These are phyloP conservation scores for Notodonta dromedarius DNA, from an alignment of 2,888 invertebrate genomes.

Conservation along the genomic window DNA sequence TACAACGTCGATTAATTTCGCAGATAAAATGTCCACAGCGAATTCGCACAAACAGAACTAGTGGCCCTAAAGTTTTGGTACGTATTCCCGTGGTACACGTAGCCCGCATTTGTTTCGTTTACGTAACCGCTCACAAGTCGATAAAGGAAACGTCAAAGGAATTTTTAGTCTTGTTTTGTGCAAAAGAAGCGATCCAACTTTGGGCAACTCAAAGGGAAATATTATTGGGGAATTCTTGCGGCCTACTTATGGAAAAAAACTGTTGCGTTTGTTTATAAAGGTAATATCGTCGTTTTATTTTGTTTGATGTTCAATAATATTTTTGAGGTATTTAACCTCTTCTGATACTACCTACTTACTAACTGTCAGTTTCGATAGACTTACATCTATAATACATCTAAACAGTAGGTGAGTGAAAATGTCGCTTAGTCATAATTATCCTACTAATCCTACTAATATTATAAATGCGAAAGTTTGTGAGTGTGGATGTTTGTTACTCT, in stretches of 20 bases:
- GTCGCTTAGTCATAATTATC: too few relatives aligned
- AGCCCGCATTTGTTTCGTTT: slow-evolving; percentile 32
- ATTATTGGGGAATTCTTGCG: neutral
- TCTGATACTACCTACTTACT: too few relatives aligned
- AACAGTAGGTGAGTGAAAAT: too few relatives aligned
- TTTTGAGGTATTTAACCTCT: too few relatives aligned
- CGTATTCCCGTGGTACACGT: slow-evolving; percentile 20
- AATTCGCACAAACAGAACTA: neutral
- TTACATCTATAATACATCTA: too few relatives aligned
- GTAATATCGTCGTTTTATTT: neutral
- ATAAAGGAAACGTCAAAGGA: slow-evolving; percentile 19
- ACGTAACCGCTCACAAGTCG: slow-evolving; percentile 25
- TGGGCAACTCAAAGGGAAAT: slow-evolving; percentile 1
- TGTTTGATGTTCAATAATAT: neutral
- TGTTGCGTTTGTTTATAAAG: neutral
- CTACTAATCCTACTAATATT: too few relatives aligned
- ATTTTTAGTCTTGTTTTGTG: slow-evolving; percentile 15
- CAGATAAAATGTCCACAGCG: too few relatives aligned
- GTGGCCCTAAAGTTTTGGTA: neutral
- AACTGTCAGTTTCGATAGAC: too few relatives aligned
- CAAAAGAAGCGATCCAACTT: neutral
- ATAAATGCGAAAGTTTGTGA: too few relatives aligned
- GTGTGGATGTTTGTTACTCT: too few relatives aligned
- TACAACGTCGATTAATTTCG: too few relatives aligned
- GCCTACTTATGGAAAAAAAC: neutral